phyloP scores from a whole-genome alignment of 2,797 vertebrate species.

The Muscicapa comitata region DNA sequence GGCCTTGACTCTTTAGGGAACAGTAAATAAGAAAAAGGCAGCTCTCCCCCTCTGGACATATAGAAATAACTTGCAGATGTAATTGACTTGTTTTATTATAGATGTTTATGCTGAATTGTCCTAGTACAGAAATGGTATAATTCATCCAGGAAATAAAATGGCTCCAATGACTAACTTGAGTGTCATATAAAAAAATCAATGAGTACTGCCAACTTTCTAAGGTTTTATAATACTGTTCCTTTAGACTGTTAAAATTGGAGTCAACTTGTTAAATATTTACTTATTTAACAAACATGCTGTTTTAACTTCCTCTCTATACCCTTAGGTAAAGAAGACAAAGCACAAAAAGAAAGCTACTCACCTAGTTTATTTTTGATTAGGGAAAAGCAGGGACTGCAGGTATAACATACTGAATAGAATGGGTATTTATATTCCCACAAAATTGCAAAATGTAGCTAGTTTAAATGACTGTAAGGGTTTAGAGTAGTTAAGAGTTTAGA shows the following conservation, averaged over 20 bases:
- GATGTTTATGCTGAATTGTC: neutral
- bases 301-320: neutral
- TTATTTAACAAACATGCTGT: neutral
- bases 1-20: neutral
- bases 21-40: neutral
- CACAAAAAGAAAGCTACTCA: neutral
- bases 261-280: conserved; percentile 22
- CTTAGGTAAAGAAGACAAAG: conserved; percentile 1
- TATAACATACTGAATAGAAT: neutral
- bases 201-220: neutral
- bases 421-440: conserved; percentile 25
- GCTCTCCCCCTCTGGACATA: neutral
- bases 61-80: neutral
- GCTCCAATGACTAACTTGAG: neutral
- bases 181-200: neutral
- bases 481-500: neutral
- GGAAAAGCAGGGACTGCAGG: neutral
- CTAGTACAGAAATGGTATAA: neutral
- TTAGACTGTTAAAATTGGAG: neutral
- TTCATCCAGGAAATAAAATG: neutral
- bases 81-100: neutral
- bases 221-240: neutral
- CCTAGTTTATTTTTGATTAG: neutral
- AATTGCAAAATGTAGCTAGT: conserved; percentile 11
- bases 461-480: neutral